Evolutionary conservation across 2,113 vertebrate species (phyloP).

Genomic region (Phyllostomus hastatus): DNA sequence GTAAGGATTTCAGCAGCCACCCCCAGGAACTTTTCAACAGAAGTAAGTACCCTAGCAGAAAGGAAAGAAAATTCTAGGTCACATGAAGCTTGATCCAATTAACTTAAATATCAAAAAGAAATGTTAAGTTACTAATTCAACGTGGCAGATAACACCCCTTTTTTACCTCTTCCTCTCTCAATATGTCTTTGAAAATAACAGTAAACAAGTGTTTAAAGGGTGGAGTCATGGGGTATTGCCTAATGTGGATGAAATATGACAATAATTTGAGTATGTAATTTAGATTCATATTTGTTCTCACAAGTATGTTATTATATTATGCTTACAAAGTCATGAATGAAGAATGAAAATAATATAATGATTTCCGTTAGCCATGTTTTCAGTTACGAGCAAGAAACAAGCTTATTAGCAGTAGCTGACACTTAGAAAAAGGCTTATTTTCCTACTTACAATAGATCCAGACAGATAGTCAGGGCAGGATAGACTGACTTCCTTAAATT

Average conservation of each 20-base stretch:
- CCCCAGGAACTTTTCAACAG: background rate
- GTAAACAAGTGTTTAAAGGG: background rate
- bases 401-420: background rate
- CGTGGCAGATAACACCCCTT: background rate
- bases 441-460: background rate
- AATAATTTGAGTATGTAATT: background rate
- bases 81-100: background rate
- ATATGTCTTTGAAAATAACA: background rate
- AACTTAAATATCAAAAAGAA: background rate
- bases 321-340: background rate
- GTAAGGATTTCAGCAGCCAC: background rate
- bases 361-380: background rate
- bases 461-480: background rate
- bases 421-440: background rate
- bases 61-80: background rate
- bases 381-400: background rate
- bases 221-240: background rate
- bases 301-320: background rate
- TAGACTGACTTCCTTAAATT: background rate
- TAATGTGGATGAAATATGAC: background rate
- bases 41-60: background rate
- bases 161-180: background rate
- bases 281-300: background rate
- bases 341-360: background rate
- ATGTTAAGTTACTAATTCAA: background rate